Evolutionary conservation across 2,797 vertebrate species (phyloP), one percentile per base, ranked within the genome.

Genomic region (Gymnodraco acuticeps): DNA sequence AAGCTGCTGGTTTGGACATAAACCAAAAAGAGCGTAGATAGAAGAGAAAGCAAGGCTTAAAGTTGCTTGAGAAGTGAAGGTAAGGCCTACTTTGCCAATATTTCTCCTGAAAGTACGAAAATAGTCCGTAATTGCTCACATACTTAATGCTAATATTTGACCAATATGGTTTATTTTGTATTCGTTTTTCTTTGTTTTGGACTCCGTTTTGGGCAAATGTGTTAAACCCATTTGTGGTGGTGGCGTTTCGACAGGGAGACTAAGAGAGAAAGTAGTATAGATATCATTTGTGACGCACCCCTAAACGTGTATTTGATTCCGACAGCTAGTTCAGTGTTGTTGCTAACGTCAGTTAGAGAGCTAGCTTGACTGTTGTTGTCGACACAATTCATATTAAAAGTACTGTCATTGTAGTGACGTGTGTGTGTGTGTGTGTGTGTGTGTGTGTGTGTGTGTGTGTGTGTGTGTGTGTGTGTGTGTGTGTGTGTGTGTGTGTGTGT

Each of bases 321-420:
- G 9, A 3, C 27, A 38, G 17, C 8, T 48, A 53, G 23, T 11
- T 20, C 3, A 31, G 23, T 52, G 23, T 15, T 55, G 43, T 11
- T 4, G 63, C 63, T 64, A 38, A 38, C 8, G 33, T 8, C 9
- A 23, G 58, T 55, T 66, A 75, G 51, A 63, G 0, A 59, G 62
- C 62, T 77, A 75, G 64, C 64, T 59, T 20, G 10, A 15, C 27
- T 13, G 54, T 67, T 13, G 54, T 67, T 68, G 8, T 45, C 1
- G 1, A n/a, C 38, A 46, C 51, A 43, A 16, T 7, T 23, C 6
- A 15, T 17, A 9, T 16, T 0, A 16, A 10, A 5, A 11, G 1
- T 45, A 4, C 17, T 67, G 27, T 14, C 48, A 0, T 31, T 47
- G 58, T n/a, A 23, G 2, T 72, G 20, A 70, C 46, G 23, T 46